Evolutionary conservation across 2,888 invertebrate species (phyloP).

Genomic region (Amiota mariae): DNA sequence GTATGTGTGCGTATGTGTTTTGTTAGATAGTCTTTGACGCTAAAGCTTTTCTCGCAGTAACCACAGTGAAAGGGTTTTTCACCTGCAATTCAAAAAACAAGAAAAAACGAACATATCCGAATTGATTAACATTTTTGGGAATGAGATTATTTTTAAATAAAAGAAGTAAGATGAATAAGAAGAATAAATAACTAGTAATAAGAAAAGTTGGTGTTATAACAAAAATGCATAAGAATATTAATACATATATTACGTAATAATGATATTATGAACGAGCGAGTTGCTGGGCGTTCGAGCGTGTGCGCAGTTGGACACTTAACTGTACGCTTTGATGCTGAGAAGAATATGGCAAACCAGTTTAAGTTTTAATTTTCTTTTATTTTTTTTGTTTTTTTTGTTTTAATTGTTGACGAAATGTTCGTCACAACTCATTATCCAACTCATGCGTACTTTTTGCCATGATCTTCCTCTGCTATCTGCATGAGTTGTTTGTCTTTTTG

Average conservation of each 20-base stretch:
- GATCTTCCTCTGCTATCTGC: slow-evolving; percentile 38
- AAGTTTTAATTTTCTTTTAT: neutral
- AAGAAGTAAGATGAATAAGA: slow-evolving; percentile 47
- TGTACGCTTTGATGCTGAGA: neutral
- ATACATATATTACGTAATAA: slow-evolving; percentile 61
- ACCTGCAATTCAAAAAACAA: slow-evolving; percentile 57
- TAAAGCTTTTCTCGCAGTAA: slow-evolving; percentile 72
- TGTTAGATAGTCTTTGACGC: slow-evolving; percentile 73
- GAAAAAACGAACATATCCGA: neutral
- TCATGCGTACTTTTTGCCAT: slow-evolving; percentile 44
- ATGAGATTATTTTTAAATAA: slow-evolving; percentile 20
- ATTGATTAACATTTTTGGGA: neutral
- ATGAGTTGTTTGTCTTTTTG: neutral
- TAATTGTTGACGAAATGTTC: no score
- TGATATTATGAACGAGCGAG: slow-evolving; percentile 63
- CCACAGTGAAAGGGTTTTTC: slow-evolving; percentile 71
- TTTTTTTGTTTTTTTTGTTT: slow-evolving; percentile 1
- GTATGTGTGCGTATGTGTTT: slow-evolving; percentile 73
- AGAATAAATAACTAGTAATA: slow-evolving; percentile 1
- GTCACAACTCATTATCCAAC: no score
- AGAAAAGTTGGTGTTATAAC: slow-evolving; percentile 48
- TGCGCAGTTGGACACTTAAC: neutral
- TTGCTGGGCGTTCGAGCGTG: slow-evolving; percentile 25
- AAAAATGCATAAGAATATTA: slow-evolving; percentile 60
- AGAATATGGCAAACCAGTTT: neutral